Percentiles rank a stretch among this genome's conserved stretches.
Evolutionary conservation across 2,888 invertebrate genomes (phyloP).

Genomic region (Melangyna quadrimaculata): DNA sequence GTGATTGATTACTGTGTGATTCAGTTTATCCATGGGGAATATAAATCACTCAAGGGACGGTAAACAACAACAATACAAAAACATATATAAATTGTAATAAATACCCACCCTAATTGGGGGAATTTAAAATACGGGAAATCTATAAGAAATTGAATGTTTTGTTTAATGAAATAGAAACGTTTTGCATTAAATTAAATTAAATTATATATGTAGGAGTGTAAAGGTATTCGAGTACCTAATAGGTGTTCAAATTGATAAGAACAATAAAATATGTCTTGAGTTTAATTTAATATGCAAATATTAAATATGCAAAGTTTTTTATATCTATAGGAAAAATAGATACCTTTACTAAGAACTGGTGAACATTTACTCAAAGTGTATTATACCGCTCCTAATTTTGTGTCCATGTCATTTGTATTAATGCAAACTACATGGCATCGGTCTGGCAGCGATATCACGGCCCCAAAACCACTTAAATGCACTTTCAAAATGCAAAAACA

Average conservation of each 20-base stretch:
- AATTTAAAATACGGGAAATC: conserved; percentile 28
- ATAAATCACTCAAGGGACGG: conserved; percentile 56
- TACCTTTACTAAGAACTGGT: no score
- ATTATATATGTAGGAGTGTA: no score
- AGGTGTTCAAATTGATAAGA: neutral
- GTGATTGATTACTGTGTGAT: conserved; percentile 65
- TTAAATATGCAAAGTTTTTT: no score
- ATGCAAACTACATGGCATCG: no score
- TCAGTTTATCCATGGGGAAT: conserved; percentile 47
- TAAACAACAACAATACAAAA: neutral
- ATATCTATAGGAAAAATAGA: no score
- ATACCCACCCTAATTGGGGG: conserved; percentile 15
- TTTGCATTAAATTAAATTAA: neutral
- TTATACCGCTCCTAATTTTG: no score
- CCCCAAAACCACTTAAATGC: no score
- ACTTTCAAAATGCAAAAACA: no score
- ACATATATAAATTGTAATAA: conserved; percentile 31
- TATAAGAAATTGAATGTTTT: neutral
- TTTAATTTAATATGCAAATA: neutral
- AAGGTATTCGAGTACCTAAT: no score
- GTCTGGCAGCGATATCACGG: no score
- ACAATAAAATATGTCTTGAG: neutral
- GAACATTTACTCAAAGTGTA: no score
- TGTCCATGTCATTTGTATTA: no score
- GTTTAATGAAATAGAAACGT: neutral